Percentiles rank a stretch among this genome's conserved stretches.
Conservation (phyloP, 1,140 invertebrate genomes). For the Nebria ingens region DNA sequence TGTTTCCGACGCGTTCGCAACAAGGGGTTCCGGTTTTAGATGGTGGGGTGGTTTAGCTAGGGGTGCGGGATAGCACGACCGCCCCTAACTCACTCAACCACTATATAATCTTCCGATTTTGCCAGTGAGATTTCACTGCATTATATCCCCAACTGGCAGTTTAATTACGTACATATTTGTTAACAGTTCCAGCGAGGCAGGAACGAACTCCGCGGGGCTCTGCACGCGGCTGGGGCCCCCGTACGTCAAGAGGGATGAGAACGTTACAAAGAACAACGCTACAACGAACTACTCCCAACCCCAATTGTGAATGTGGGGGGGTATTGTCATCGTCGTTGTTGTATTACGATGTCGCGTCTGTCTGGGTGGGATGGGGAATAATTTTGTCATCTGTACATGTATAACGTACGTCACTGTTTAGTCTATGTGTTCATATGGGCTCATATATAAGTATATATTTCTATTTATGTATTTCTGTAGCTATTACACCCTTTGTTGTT, state of each 20-base stretch:
- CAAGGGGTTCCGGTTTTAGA: background rate
- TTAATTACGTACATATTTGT: slow-evolving; percentile 9
- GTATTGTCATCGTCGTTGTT: background rate
- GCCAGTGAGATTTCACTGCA: slow-evolving; percentile 6
- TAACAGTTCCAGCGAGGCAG: background rate
- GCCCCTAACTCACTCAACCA: slow-evolving; percentile 2
- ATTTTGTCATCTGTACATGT: background rate
- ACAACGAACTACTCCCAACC: background rate
- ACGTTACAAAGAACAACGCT: background rate
- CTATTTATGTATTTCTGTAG: too few relatives aligned
- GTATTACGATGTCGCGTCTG: background rate
- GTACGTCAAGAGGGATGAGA: background rate
- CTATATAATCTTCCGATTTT: slow-evolving; percentile 8
- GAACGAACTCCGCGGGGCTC: background rate
- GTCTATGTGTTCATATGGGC: too few relatives aligned
- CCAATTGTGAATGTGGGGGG: too few relatives aligned
- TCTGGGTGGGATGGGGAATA: background rate
- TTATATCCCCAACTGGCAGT: slow-evolving; percentile 9
- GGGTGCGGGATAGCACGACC: background rate
- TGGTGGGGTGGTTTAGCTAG: background rate
- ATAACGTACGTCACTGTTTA: too few relatives aligned
- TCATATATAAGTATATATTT: too few relatives aligned
- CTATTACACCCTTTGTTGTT: too few relatives aligned
- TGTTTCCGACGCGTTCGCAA: background rate
- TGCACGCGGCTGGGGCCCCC: background rate